A percentile compares a stretch with the other conserved stretches of the same genome.
Conservation (phyloP, 30 jellyfish, hydroid and myxozoan genomes). For the Cassiopea xamachana region DNA sequence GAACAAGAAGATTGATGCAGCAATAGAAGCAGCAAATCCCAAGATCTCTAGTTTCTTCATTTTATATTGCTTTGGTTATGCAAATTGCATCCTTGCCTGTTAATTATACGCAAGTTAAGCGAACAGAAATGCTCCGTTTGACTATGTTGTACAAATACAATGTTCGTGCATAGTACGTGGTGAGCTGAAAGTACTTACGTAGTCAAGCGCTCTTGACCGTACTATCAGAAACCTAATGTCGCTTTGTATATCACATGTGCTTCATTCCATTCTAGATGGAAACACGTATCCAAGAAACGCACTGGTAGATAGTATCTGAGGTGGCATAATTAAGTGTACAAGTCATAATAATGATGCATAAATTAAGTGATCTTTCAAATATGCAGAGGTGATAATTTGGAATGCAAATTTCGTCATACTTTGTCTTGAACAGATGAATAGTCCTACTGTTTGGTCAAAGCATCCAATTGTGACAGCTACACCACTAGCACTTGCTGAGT, state of each 20-base stretch:
- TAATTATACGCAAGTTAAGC: background rate
- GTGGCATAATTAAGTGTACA: no score
- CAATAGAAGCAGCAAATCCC: slow-evolving; percentile 47
- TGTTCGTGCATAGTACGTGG: background rate
- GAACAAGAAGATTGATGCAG: slow-evolving; percentile 18
- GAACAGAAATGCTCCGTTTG: no score
- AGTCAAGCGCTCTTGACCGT: background rate
- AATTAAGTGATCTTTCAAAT: no score
- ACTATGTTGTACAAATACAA: background rate
- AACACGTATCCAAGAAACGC: background rate
- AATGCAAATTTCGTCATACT: no score
- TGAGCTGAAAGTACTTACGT: background rate
- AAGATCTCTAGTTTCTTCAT: slow-evolving; percentile 39
- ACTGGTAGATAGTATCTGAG: background rate
- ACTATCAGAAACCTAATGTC: background rate
- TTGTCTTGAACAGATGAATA: no score
- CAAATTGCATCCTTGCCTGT: background rate
- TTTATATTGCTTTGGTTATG: background rate
- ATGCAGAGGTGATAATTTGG: no score
- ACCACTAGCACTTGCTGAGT: no score
- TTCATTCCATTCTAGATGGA: background rate
- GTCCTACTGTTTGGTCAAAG: no score
- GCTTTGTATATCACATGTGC: background rate
- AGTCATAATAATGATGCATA: no score
- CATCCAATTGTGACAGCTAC: no score